Evolutionary conservation across 1,140 invertebrate genomes (phyloP).

Genomic region (Pachyrhynchus sulphureomaculatus): DNA sequence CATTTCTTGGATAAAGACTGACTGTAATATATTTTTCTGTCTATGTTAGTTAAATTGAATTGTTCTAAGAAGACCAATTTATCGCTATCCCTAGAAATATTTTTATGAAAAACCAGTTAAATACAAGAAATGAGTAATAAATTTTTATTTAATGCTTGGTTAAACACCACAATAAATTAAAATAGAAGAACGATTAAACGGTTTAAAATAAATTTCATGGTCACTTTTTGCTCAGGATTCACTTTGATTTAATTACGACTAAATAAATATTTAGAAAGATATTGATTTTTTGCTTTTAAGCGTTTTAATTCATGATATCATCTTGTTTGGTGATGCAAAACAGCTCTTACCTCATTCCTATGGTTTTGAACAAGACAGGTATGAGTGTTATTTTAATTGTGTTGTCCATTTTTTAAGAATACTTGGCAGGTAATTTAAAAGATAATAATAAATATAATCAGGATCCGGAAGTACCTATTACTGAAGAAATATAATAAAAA

Average conservation of each 20-base stretch:
- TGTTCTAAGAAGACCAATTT: too few relatives aligned
- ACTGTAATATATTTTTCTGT: too few relatives aligned
- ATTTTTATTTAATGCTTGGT: background rate
- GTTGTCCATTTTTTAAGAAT: background rate
- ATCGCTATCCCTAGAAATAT: too few relatives aligned
- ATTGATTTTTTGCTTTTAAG: constrained; percentile 1
- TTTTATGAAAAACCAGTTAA: too few relatives aligned
- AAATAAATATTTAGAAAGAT: constrained; percentile 11
- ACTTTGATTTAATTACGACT: constrained; percentile 2
- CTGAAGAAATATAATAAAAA: too few relatives aligned
- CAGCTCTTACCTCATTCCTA: constrained; percentile 1
- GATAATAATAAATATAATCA: too few relatives aligned
- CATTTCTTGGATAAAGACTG: too few relatives aligned
- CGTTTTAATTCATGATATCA: constrained; percentile 6
- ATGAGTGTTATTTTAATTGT: constrained; percentile 9
- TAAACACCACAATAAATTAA: background rate
- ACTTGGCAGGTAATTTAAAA: background rate
- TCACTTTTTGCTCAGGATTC: background rate
- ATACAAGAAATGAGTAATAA: too few relatives aligned
- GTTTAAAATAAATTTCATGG: constrained; percentile 3
- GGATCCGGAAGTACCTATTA: too few relatives aligned
- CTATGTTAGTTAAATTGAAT: too few relatives aligned
- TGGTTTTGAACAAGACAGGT: background rate
- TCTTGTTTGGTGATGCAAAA: constrained; percentile 8
- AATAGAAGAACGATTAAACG: too few relatives aligned